Evolutionary conservation across 1,140 invertebrate genomes (phyloP).

Genomic region (Ptiloglossa arizonensis): DNA sequence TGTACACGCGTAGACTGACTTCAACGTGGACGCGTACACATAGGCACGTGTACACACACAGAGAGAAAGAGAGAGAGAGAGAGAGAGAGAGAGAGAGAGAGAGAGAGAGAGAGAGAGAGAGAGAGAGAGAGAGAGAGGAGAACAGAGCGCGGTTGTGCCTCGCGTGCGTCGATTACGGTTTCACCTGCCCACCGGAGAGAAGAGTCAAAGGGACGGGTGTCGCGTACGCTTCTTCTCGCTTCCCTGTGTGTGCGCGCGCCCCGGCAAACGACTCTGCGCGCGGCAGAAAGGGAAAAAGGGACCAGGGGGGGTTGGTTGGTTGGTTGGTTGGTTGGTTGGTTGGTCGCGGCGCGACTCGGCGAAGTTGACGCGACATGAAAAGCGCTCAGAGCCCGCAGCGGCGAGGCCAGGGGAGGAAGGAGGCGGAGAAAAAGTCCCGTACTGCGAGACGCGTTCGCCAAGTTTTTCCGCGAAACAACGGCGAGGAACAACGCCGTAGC

Average conservation of each 20-base stretch:
- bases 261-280: slow-evolving; percentile 23
- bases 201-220: slow-evolving; percentile 63
- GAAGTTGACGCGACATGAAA: slow-evolving; percentile 46
- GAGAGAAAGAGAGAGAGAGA: too few species aligned
- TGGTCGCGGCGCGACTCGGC: background rate
- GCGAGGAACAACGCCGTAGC: slow-evolving; percentile 48
- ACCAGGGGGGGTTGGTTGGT: background rate
- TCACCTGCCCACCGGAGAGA: slow-evolving; percentile 53
- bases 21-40: too few species aligned
- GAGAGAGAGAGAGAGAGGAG: too few species aligned
- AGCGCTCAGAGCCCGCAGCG: slow-evolving; percentile 17
- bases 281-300: slow-evolving; percentile 8
- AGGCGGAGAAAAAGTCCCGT: slow-evolving; percentile 55
- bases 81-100: too few species aligned
- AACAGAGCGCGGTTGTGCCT: background rate
- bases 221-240: slow-evolving; percentile 59
- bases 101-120: too few species aligned
- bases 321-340: background rate
- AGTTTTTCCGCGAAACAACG: slow-evolving; percentile 61
- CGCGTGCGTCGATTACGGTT: slow-evolving; percentile 45
- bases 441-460: slow-evolving; percentile 55
- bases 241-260: slow-evolving; percentile 33
- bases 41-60: background rate
- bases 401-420: background rate
- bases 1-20: too few species aligned